Evolutionary conservation across 2,113 vertebrate species (phyloP).

Genomic region (Malaclemys terrapin): DNA sequence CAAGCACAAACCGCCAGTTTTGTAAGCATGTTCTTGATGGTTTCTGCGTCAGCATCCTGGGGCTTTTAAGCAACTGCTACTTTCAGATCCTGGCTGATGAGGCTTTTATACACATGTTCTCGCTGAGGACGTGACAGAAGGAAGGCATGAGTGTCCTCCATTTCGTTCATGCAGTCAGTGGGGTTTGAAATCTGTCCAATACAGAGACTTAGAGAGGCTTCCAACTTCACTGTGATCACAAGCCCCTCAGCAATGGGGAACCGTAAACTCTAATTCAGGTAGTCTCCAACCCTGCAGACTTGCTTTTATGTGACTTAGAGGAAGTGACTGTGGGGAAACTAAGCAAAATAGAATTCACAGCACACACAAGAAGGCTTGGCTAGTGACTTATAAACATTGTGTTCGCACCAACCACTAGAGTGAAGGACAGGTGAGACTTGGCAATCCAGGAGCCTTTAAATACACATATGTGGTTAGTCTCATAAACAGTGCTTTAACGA

Average conservation of each 20-base stretch:
- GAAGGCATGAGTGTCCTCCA: background rate
- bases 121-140: background rate
- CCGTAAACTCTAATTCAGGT: rapidly evolving
- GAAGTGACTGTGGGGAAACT: background rate
- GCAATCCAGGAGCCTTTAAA: background rate
- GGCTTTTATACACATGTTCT: background rate
- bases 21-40: background rate
- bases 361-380: background rate
- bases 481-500: rapidly evolving
- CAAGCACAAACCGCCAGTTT: background rate
- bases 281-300: background rate
- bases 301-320: rapidly evolving
- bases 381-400: background rate
- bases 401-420: rapidly evolving
- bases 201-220: background rate
- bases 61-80: background rate
- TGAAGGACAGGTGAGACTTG: rapidly evolving
- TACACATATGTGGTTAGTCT: background rate
- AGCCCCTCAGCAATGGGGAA: background rate
- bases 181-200: background rate
- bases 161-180: background rate
- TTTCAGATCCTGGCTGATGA: background rate
- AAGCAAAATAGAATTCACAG: no score
- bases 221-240: background rate
- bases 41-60: rapidly evolving